phyloP scores from a whole-genome alignment of 2,113 vertebrate genomes.

The Clarias macrocephalus region DNA sequence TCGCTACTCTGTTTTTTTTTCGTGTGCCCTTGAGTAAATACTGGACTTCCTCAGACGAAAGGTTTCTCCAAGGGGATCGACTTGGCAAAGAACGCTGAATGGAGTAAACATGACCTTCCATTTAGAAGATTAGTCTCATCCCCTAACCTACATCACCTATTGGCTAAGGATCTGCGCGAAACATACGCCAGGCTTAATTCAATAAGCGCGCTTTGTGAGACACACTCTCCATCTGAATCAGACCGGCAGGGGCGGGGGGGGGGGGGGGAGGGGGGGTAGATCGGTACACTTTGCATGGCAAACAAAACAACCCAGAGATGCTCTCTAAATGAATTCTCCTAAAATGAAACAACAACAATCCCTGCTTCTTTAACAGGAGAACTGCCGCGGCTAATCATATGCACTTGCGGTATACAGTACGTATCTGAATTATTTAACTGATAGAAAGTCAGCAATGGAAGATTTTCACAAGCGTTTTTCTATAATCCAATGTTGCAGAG shows the following conservation, averaged over 20 bases:
- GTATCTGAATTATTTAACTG: not conserved
- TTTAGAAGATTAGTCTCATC: slow-evolving; percentile 64
- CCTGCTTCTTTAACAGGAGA: not conserved
- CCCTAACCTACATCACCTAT: slow-evolving; percentile 55
- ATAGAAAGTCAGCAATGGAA: no score
- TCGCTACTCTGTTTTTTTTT: not conserved
- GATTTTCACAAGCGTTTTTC: not conserved
- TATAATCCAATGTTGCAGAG: not conserved
- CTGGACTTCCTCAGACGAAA: not conserved
- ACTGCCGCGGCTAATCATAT: not conserved
- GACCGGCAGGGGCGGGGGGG: not conserved
- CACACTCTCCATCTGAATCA: slow-evolving; percentile 61
- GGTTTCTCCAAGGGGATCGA: slow-evolving; percentile 31
- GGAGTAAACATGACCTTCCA: slow-evolving; percentile 64
- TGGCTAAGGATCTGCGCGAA: slow-evolving; percentile 59
- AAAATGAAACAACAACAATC: not conserved
- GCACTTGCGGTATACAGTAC: not conserved
- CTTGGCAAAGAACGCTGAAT: slow-evolving; percentile 44
- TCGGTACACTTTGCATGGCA: not conserved
- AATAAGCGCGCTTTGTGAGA: slow-evolving; percentile 59
- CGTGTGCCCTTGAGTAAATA: not conserved
- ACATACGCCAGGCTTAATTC: slow-evolving; percentile 58
- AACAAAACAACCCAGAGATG: not conserved
- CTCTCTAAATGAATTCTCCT: not conserved
- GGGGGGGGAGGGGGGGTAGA: slow-evolving; percentile 26